Evolutionary conservation across 2,797 vertebrate genomes (phyloP).

Genomic region (Bucorvus abyssinicus): DNA sequence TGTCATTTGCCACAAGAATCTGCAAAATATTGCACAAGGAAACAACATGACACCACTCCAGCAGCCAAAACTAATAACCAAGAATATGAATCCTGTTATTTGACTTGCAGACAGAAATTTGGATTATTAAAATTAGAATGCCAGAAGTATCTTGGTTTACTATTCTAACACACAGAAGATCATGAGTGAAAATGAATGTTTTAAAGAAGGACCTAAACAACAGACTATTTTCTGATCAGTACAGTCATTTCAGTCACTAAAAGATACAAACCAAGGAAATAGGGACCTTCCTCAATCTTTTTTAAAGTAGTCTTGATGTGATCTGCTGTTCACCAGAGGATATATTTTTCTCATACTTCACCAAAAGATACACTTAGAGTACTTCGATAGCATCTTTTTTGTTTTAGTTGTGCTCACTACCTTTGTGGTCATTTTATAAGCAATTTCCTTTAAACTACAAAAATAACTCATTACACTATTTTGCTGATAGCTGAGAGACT

Average conservation of each 20-base stretch:
- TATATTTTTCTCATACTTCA: neutral
- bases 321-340: neutral
- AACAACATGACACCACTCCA: neutral
- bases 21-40: neutral
- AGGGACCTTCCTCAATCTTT: neutral
- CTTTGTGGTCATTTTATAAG: neutral
- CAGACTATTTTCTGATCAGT: neutral
- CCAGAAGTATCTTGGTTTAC: neutral
- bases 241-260: neutral
- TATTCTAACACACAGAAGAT: neutral
- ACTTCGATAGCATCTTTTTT: neutral
- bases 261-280: neutral
- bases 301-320: neutral
- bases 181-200: neutral
- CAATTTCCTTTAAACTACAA: neutral
- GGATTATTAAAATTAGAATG: neutral
- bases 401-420: accelerated
- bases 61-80: neutral
- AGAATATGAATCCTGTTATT: neutral
- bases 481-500: neutral
- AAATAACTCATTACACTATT: neutral
- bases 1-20: neutral
- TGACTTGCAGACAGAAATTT: neutral
- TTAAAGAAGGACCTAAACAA: neutral
- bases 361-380: neutral